phyloP scores from a whole-genome alignment of 2,113 vertebrate species.

The Oryzias woworae region DNA sequence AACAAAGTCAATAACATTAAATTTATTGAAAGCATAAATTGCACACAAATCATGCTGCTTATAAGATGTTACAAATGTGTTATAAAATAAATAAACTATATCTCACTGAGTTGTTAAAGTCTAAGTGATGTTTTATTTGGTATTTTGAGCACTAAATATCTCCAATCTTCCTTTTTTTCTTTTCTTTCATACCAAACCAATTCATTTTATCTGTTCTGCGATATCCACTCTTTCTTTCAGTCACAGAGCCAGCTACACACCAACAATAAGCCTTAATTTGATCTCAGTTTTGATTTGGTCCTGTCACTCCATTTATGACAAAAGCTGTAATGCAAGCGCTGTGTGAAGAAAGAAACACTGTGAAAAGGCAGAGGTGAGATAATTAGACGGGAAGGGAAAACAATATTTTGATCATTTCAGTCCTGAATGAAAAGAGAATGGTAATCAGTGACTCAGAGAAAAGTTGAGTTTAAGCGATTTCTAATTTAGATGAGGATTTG shows the following conservation, averaged over 20 bases:
- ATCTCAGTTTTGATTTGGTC: conserved; percentile 67
- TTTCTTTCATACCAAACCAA: conserved; percentile 47
- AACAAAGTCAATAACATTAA: background rate
- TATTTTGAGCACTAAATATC: conserved; percentile 23
- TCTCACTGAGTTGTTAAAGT: background rate
- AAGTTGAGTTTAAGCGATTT: conserved; percentile 19
- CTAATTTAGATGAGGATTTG: no score
- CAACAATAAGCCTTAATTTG: conserved; percentile 69
- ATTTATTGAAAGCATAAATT: no score
- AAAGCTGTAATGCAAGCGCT: conserved; percentile 27
- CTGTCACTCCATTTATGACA: conserved; percentile 53
- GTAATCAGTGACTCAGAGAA: conserved; percentile 53
- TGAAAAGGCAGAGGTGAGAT: conserved; percentile 59
- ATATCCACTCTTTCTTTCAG: conserved; percentile 47
- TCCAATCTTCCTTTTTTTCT: conserved; percentile 15
- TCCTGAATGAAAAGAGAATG: conserved; percentile 50
- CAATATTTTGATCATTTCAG: conserved; percentile 61
- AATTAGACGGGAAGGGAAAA: conserved; percentile 58
- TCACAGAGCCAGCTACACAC: conserved; percentile 18
- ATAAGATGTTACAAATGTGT: no score
- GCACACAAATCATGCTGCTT: no score
- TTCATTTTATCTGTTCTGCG: conserved; percentile 53
- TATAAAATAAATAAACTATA: no score
- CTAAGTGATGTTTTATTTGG: conserved; percentile 12
- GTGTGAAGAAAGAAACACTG: conserved; percentile 41